A percentile compares a stretch with the other conserved stretches of the same genome.
Conservation (phyloP, 2,113 vertebrate species). For the Bagarius yarrelli region DNA sequence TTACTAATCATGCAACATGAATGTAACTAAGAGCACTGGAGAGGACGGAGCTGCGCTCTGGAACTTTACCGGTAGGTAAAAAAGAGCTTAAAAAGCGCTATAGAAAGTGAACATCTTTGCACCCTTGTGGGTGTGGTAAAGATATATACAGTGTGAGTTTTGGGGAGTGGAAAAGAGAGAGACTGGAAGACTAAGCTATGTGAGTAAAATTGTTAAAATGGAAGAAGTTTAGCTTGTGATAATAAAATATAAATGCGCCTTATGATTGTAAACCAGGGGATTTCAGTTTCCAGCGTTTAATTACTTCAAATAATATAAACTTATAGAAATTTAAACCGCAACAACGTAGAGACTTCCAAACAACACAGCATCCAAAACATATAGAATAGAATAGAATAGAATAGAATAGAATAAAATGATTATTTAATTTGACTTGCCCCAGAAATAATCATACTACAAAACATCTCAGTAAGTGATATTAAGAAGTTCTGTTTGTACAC, state of each 20-base stretch:
- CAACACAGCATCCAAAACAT: too few relatives aligned
- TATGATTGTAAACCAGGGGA: too few relatives aligned
- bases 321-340: too few relatives aligned
- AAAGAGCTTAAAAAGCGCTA: background rate
- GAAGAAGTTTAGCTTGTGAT: too few relatives aligned
- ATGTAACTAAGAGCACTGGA: constrained; percentile 56
- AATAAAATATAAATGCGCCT: too few relatives aligned
- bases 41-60: constrained; percentile 53
- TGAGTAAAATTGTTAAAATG: background rate
- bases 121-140: background rate
- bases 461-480: background rate
- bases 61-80: constrained; percentile 57
- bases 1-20: constrained; percentile 58
- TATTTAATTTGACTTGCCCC: too few relatives aligned
- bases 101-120: background rate
- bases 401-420: too few relatives aligned
- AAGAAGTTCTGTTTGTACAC: background rate
- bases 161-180: background rate
- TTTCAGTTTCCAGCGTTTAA: too few relatives aligned
- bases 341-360: too few relatives aligned
- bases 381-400: too few relatives aligned
- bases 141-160: background rate
- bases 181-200: background rate
- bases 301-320: too few relatives aligned
- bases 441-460: background rate